Conservation (phyloP, 1,140 invertebrate genomes). For the Drosophila pallidifrons region DNA sequence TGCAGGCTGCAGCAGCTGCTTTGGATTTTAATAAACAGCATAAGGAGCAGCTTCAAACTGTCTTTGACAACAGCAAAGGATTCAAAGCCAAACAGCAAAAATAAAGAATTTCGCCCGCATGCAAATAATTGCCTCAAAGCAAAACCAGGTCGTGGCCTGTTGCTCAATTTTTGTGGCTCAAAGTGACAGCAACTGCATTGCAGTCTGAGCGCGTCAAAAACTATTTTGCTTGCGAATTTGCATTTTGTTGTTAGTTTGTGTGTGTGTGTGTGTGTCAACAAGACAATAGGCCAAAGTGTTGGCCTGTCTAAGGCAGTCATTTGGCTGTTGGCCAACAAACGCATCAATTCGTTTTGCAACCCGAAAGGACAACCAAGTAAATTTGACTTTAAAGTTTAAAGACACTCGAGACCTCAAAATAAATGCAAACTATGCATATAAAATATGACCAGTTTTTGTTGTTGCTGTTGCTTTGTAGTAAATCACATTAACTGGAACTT, state of each 20-base stretch:
- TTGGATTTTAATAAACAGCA: slow-evolving; percentile 39
- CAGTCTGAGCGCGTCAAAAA: slow-evolving; percentile 73
- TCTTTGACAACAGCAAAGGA: not conserved
- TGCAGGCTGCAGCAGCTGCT: slow-evolving; percentile 37
- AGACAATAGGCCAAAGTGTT: slow-evolving; percentile 74
- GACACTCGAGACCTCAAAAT: slow-evolving; percentile 23
- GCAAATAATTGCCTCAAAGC: slow-evolving; percentile 49
- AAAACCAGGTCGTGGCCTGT: not conserved
- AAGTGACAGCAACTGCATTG: slow-evolving; percentile 77
- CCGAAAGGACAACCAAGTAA: slow-evolving; percentile 13
- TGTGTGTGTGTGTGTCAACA: slow-evolving; percentile 16
- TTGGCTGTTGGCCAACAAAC: slow-evolving; percentile 72
- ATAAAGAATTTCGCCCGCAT: slow-evolving; percentile 27
- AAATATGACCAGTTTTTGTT: slow-evolving; percentile 45
- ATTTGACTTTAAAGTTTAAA: slow-evolving; percentile 46
- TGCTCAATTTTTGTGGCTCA: slow-evolving; percentile 42
- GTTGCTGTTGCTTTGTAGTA: slow-evolving; percentile 11
- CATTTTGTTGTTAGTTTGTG: slow-evolving; percentile 50
- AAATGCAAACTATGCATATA: slow-evolving; percentile 63
- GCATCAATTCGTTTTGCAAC: slow-evolving; percentile 42
- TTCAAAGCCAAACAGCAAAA: not conserved
- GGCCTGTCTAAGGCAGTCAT: slow-evolving; percentile 66
- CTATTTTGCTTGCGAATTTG: slow-evolving; percentile 67
- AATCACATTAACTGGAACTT: slow-evolving; percentile 48
- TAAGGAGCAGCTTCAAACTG: not conserved